Percentiles rank a stretch among this genome's conserved stretches.
phyloP scores from a whole-genome alignment of 2,888 invertebrate genomes.

The Cybosia mesomella region DNA sequence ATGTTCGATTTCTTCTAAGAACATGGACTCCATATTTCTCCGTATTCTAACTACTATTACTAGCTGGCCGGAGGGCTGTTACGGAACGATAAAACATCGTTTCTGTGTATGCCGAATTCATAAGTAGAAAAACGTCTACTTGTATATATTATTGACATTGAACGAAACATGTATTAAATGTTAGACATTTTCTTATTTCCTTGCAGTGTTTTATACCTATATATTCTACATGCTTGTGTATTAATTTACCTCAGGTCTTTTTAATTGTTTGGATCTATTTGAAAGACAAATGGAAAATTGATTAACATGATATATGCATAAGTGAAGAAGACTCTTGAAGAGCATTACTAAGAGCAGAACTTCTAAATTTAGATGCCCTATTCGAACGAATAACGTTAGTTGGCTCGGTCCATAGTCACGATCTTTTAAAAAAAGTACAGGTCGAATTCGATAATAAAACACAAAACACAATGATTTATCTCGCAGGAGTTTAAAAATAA shows the following conservation, averaged over 20 bases:
- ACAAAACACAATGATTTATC: too few relatives aligned
- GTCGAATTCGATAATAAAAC: not conserved
- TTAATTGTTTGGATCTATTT: not conserved
- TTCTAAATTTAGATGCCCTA: not conserved
- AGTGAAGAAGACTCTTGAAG: not conserved
- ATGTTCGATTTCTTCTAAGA: not conserved
- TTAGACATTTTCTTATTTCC: not conserved
- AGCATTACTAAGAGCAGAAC: too few relatives aligned
- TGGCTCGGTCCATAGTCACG: not conserved
- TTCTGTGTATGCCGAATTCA: not conserved
- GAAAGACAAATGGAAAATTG: not conserved
- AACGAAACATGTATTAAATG: not conserved
- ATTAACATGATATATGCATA: too few relatives aligned
- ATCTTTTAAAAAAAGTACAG: not conserved
- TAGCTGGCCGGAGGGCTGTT: conserved; percentile 1
- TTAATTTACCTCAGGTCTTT: not conserved
- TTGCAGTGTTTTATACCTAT: not conserved
- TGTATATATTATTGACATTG: not conserved
- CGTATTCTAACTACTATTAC: conserved; percentile 7
- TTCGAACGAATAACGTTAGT: too few relatives aligned
- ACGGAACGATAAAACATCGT: conserved; percentile 12
- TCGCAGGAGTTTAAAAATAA: not conserved
- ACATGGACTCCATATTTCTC: not conserved
- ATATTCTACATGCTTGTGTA: too few relatives aligned
- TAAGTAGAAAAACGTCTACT: not conserved